Evolutionary conservation across 2,888 invertebrate genomes (phyloP).

Genomic region (Lottia scabra): DNA sequence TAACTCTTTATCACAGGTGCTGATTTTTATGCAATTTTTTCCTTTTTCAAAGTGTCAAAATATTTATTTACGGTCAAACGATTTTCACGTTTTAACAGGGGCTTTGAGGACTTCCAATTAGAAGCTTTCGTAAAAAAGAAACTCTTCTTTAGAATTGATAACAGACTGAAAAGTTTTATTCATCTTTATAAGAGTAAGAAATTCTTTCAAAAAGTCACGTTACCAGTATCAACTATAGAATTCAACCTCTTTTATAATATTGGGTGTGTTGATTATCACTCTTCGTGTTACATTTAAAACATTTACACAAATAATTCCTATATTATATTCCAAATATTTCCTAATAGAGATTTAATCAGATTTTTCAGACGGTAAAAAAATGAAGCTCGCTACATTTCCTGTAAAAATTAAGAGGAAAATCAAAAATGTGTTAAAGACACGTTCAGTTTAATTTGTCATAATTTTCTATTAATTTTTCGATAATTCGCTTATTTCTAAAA

Average conservation of each 20-base stretch:
- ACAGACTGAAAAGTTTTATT: not conserved
- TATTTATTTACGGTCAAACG: not conserved
- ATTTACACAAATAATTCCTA: slow-evolving; percentile 1
- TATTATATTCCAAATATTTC: not conserved
- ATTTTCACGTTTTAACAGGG: not conserved
- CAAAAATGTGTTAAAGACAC: too few species aligned
- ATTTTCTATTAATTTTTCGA: too few species aligned
- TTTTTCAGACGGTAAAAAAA: too few species aligned
- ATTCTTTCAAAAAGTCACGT: not conserved
- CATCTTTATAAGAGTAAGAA: not conserved
- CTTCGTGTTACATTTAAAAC: not conserved
- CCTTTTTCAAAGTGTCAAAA: not conserved
- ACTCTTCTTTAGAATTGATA: not conserved
- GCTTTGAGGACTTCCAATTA: not conserved
- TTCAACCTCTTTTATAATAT: not conserved
- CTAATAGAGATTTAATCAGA: not conserved
- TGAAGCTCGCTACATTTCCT: too few species aligned
- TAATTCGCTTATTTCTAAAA: too few species aligned
- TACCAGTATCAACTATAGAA: not conserved
- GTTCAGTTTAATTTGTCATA: too few species aligned
- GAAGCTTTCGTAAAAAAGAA: not conserved
- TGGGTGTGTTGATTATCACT: not conserved
- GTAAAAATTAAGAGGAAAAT: too few species aligned
- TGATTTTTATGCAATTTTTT: not conserved
- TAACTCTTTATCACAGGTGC: not conserved